Evolutionary conservation across 2,888 invertebrate genomes (phyloP), one percentile per base, ranked within the genome.

Genomic region (Agrypnus murinus): DNA sequence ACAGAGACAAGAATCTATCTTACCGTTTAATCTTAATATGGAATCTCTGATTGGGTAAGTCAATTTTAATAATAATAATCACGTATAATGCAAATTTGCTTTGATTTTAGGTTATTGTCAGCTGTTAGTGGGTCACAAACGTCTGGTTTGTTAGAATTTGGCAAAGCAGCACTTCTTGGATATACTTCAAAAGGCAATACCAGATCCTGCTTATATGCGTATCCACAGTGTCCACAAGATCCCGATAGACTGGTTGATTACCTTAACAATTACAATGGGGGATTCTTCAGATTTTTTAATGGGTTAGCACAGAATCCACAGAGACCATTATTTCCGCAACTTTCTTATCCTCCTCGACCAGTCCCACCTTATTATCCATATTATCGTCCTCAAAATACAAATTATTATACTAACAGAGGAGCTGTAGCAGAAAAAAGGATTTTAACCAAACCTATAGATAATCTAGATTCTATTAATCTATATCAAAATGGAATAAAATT

Each of bases 201-300:
- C 0, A 84, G 86, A 0, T 84, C 87, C 14, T 93, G 93, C 77
- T 86, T 88, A 46, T 86, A 87, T 69, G 92, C 92, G 8, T 95
- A 94, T 80, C 90, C 92, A 0, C 87, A 87, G 60, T 95, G 95
- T 79, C 95, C 95, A 0, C 89, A 88, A 55, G 91, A 93, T 81
- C 89, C 93, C 32, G 91, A 92, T 75, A 89, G 90, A 76, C 88
- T 95, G 8, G 89, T 95, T 38, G 87, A 92, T 82, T 95, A 95
- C 82, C 86, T 95, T 59, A 95, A 95, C 86, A 95, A 94, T 84
- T 91, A 95, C 81, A 94, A 94, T 66, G 95, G 95, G 43, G 95
- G 95, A 0, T 94, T 95, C 84, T 95, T 95, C 81, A 88, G 93
- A 72, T 93, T 93, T 81, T 95, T 95, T 81, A 91, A 89, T 73